Conservation (phyloP, 2,113 vertebrate genomes). For the Xiphophorus hellerii region DNA sequence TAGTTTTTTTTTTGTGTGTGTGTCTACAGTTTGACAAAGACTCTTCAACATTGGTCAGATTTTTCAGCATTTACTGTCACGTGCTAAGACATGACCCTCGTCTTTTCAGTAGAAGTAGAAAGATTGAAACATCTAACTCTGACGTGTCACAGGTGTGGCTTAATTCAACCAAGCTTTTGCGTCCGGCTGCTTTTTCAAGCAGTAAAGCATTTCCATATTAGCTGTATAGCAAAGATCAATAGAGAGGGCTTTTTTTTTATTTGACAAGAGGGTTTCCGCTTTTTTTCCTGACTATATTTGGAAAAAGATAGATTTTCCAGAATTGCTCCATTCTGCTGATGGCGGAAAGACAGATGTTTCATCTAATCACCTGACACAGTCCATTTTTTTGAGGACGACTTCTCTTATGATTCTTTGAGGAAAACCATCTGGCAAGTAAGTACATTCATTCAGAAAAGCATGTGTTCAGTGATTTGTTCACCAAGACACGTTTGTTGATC, state of each 20-base stretch:
- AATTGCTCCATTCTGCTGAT: background rate
- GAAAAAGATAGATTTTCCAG: background rate
- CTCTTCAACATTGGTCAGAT: constrained; percentile 21
- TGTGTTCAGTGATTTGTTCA: background rate
- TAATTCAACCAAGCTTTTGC: background rate
- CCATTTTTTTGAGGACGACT: background rate
- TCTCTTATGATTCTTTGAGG: background rate
- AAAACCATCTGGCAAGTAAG: background rate
- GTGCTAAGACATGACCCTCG: background rate
- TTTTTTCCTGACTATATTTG: background rate
- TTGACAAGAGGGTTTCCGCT: background rate
- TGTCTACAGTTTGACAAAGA: constrained; percentile 7
- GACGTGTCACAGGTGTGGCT: constrained; percentile 15
- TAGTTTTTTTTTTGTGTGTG: background rate
- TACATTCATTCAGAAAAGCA: background rate
- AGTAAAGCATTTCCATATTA: background rate
- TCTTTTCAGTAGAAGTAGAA: constrained; percentile 9
- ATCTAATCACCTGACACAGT: background rate
- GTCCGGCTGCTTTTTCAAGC: background rate
- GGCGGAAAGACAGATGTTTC: constrained; percentile 1
- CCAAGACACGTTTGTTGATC: too few species aligned
- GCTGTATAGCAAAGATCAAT: background rate
- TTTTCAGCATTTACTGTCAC: constrained; percentile 3
- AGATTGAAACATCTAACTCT: constrained; percentile 2
- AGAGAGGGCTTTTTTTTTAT: too few species aligned